Base-by-base conservation (phyloP, 2,888 invertebrate genomes). In the Cetonia aurata region DNA sequence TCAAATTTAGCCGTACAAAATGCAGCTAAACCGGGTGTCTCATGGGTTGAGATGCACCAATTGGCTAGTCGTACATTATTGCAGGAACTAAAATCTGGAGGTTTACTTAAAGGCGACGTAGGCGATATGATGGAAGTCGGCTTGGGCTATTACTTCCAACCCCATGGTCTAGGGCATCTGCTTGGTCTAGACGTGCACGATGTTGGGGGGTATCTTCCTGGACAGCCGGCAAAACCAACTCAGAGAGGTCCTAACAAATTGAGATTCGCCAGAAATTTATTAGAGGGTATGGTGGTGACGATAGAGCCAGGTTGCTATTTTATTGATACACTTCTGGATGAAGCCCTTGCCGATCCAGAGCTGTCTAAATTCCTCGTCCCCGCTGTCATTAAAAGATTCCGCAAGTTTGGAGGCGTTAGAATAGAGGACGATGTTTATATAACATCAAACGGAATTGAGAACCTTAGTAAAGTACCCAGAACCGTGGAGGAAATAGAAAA, bases 281-380 rank as follows among this genome's bases (percentile, higher is more conserved):
- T 88, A 73, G 86, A 91, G 12, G 91, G 93, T 77, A 99, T 99
- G 99, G 90, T 95, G 71, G 87, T 99, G 42, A 99, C 99, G 2
- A 90, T 99, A 12, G 99, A 99, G 82, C 99, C 99, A 0, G 99
- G 99, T 55, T 96, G 98, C 84, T 99, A 99, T 84, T 99, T 99
- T 81, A 96, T 98, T 79, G 92, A 93, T 76, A 86, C 86, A 78
- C 85, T 98, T 12, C 84, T 99, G 78, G 91, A 96, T 78, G 86
- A 88, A 55, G 98, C 98, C 0, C 84, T 95, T 60, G 87, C 86
- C 6, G 89, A 96, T 84, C 91, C 93, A 0, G 86, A 87, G 0
- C 89, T 93, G 75, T 87, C 90, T 0, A 87, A 89, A 76, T 99
- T 94, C 85, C 88, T 99, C 75, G 91, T 94, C 72, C 87, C 88